A percentile compares a stretch with the other conserved stretches of the same genome.
Conservation (phyloP, 2,888 invertebrate genomes). For the Limnephilus rhombicus region DNA sequence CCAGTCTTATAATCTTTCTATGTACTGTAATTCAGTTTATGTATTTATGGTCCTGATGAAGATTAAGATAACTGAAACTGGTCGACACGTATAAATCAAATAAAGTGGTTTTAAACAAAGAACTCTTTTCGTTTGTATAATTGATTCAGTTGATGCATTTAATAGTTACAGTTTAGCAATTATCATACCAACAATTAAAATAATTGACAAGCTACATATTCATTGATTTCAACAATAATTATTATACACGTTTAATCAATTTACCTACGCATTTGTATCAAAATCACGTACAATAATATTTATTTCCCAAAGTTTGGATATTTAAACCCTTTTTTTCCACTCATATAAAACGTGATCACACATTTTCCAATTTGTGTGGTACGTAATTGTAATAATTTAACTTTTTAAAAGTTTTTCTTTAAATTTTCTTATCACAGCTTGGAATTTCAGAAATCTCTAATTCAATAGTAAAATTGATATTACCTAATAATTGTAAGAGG, state of each 20-base stretch:
- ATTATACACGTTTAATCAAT: background rate
- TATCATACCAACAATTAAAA: background rate
- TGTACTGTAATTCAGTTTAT: no score
- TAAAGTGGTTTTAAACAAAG: no score
- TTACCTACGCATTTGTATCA: background rate
- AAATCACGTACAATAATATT: background rate
- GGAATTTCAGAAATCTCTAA: conserved; percentile 1
- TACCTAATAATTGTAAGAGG: background rate
- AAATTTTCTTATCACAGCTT: background rate
- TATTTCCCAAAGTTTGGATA: background rate
- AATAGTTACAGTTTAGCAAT: background rate
- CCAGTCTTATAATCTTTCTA: no score
- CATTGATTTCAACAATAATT: background rate
- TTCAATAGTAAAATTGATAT: background rate
- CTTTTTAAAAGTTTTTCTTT: background rate
- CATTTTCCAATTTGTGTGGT: background rate
- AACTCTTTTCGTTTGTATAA: no score
- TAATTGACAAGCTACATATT: conserved; percentile 15
- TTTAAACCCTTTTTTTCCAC: background rate
- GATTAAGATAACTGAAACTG: no score
- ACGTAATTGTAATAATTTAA: background rate
- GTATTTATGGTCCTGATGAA: no score
- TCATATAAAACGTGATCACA: background rate
- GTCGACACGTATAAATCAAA: no score
- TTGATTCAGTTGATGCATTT: background rate